phyloP scores from a whole-genome alignment of 2,113 vertebrate species.

The Petromus typicus region DNA sequence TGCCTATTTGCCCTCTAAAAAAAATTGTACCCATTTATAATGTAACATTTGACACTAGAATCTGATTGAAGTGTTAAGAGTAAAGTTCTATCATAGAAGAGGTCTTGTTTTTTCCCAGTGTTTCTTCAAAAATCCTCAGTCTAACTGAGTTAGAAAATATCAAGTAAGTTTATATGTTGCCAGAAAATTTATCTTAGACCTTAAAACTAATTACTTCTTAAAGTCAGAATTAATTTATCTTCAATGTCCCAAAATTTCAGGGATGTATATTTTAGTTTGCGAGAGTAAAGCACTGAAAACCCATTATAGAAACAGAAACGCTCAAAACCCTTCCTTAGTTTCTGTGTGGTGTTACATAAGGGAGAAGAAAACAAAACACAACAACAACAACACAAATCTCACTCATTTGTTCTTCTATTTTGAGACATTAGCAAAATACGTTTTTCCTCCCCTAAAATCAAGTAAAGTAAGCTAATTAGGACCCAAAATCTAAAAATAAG shows the following conservation, averaged over 20 bases:
- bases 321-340: neutral
- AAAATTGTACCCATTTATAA: conserved; percentile 12
- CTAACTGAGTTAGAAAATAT: neutral
- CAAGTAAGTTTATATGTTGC: conserved; percentile 16
- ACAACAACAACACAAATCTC: neutral
- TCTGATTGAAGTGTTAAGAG: neutral
- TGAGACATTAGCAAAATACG: conserved; percentile 26
- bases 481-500: neutral
- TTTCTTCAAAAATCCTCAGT: neutral
- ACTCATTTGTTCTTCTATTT: conserved; percentile 19
- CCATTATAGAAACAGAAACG: conserved; percentile 35
- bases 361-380: neutral
- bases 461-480: conserved; percentile 36
- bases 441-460: conserved; percentile 15
- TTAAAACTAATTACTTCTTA: conserved; percentile 53
- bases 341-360: neutral
- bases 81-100: neutral
- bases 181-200: conserved; percentile 28
- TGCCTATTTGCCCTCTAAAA: neutral
- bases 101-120: neutral
- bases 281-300: conserved; percentile 22
- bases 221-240: conserved; percentile 26
- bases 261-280: neutral
- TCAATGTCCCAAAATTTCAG: neutral
- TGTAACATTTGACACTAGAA: neutral